Percentiles rank a stretch among this genome's conserved stretches.
Evolutionary conservation across 2,888 invertebrate genomes (phyloP).

Genomic region (Suillia variegata): DNA sequence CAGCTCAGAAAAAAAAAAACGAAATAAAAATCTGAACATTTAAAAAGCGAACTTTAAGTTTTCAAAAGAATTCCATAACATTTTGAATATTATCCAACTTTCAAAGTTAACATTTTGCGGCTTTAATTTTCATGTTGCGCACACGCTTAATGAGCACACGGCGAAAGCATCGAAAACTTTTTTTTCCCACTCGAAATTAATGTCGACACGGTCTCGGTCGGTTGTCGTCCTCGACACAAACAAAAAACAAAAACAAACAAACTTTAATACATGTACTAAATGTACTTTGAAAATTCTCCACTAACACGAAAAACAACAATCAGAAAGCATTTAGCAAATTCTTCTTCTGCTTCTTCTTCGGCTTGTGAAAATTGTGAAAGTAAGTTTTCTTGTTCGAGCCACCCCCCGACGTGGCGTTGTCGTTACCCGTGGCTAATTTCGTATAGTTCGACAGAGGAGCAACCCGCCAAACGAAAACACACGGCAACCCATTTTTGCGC

Average conservation of each 20-base stretch:
- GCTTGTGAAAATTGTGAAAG: background rate
- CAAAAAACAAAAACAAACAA: background rate
- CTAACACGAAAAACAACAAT: slow-evolving; percentile 56
- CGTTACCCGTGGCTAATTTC: background rate
- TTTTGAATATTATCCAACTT: too few species aligned
- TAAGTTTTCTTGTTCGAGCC: slow-evolving; percentile 1
- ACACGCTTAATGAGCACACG: too few species aligned
- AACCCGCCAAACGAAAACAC: background rate
- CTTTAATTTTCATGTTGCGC: too few species aligned
- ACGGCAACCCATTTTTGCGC: background rate
- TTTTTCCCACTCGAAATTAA: too few species aligned
- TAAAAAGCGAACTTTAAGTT: too few species aligned
- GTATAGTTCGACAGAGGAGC: background rate
- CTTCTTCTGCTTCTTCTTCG: background rate
- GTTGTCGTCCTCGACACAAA: background rate
- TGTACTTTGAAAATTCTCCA: slow-evolving; percentile 33
- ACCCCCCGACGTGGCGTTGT: background rate
- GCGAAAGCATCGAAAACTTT: too few species aligned
- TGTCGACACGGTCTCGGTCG: background rate
- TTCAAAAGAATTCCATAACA: too few species aligned
- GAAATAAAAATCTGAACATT: too few species aligned
- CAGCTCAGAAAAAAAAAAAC: too few species aligned
- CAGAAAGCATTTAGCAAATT: slow-evolving; percentile 53
- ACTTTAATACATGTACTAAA: slow-evolving; percentile 34
- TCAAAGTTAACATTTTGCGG: too few species aligned